Conservation (phyloP, 92 coral and sea anemone genomes). For the Porites evermanni region DNA sequence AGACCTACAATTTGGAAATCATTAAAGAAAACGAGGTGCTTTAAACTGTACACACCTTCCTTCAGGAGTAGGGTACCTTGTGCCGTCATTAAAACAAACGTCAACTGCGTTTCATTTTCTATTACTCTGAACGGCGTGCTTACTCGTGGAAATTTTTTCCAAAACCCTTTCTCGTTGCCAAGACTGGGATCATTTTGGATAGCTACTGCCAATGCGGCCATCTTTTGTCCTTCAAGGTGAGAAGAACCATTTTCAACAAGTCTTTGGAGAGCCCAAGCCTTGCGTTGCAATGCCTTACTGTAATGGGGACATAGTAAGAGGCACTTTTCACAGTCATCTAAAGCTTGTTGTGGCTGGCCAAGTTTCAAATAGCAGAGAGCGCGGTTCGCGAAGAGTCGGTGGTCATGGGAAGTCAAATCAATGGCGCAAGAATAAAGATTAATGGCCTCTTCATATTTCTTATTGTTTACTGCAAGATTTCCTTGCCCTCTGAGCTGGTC, state of each 20-base stretch:
- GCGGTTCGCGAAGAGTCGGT: slow-evolving; percentile 61
- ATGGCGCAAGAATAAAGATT: slow-evolving; percentile 62
- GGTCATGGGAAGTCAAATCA: slow-evolving; percentile 36
- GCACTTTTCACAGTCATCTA: slow-evolving; percentile 75
- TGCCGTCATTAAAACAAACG: slow-evolving; percentile 6
- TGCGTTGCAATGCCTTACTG: slow-evolving; percentile 74
- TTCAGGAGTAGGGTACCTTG: slow-evolving; percentile 55
- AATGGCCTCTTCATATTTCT: slow-evolving; percentile 54
- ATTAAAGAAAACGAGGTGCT: not conserved
- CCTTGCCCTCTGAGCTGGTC: slow-evolving; percentile 68
- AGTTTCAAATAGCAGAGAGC: slow-evolving; percentile 75
- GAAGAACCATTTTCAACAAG: slow-evolving; percentile 45
- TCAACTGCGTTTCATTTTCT: slow-evolving; percentile 45
- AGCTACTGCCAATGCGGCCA: slow-evolving; percentile 71
- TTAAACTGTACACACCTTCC: slow-evolving; percentile 62
- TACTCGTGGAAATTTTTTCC: slow-evolving; percentile 51
- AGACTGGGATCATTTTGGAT: slow-evolving; percentile 48
- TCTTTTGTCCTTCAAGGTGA: slow-evolving; percentile 28
- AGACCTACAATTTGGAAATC: slow-evolving; percentile 61
- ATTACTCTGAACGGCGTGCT: slow-evolving; percentile 12
- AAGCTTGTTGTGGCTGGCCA: slow-evolving; percentile 58
- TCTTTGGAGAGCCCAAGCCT: slow-evolving; percentile 81
- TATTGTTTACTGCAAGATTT: slow-evolving; percentile 59
- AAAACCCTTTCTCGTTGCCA: slow-evolving; percentile 19
- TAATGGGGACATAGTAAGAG: slow-evolving; percentile 45